A percentile compares a stretch with the other conserved stretches of the same genome.
Conservation (phyloP, 92 coral and sea anemone genomes). For the Siderastrea siderea region DNA sequence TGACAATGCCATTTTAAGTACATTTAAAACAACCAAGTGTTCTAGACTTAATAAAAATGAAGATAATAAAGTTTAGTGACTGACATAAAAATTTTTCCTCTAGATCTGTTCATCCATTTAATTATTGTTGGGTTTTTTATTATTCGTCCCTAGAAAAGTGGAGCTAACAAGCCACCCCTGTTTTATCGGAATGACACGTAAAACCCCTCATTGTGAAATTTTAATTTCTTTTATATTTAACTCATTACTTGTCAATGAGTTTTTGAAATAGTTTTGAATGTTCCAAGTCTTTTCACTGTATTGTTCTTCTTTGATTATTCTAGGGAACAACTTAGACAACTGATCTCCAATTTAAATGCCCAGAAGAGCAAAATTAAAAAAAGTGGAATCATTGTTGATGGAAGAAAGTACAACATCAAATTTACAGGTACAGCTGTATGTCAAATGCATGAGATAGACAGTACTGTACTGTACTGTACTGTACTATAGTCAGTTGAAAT, state of each 20-base stretch:
- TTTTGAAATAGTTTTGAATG: neutral
- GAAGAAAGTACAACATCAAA: slow-evolving; percentile 34
- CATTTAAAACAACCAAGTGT: too few relatives aligned
- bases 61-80: neutral
- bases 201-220: neutral
- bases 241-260: neutral
- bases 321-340: slow-evolving; percentile 24
- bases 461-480: too few relatives aligned
- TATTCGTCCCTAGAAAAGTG: neutral
- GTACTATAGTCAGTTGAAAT: neutral
- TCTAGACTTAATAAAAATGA: neutral
- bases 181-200: neutral
- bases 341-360: slow-evolving; percentile 6
- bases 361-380: slow-evolving; percentile 31
- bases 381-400: slow-evolving; percentile 43
- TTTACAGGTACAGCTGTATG: slow-evolving; percentile 31
- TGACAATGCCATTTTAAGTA: neutral
- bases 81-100: neutral
- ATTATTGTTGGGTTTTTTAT: neutral
- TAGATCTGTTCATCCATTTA: too few relatives aligned
- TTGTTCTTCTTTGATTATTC: neutral
- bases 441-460: neutral
- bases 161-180: neutral
- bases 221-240: neutral
- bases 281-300: neutral